Conservation (phyloP, 2,113 vertebrate genomes). For the Carlito syrichta region DNA sequence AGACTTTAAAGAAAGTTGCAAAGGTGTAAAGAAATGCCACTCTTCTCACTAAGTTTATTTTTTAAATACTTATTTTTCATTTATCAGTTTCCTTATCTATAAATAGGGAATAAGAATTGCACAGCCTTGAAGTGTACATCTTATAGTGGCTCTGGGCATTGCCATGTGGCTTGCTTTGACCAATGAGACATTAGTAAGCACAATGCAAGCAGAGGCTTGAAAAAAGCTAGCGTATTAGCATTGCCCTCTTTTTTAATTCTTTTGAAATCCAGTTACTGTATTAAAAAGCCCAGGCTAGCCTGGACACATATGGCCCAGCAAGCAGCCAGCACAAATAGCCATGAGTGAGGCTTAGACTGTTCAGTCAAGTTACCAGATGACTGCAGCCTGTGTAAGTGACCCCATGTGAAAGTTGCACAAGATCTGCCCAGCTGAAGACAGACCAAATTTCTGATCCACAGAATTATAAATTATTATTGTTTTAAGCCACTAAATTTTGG, state of each 20-base stretch:
- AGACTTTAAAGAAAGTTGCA: background rate
- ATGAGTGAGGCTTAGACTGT: background rate
- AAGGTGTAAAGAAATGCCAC: background rate
- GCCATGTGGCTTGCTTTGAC: background rate
- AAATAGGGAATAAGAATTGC: background rate
- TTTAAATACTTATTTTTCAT: background rate
- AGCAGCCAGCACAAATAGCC: background rate
- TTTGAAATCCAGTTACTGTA: background rate
- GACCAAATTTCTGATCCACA: background rate
- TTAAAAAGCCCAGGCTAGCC: background rate
- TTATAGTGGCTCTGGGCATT: background rate
- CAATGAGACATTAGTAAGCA: background rate
- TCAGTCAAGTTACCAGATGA: background rate
- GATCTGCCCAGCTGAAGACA: background rate
- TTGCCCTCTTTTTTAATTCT: background rate
- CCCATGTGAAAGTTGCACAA: background rate
- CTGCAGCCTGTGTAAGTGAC: background rate
- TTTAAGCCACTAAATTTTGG: background rate
- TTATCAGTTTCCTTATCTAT: background rate
- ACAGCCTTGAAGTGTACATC: background rate
- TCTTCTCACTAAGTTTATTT: background rate
- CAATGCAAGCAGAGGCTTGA: background rate
- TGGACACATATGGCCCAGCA: background rate
- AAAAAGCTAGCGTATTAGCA: background rate
- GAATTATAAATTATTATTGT: background rate